Evolutionary conservation across 1,140 invertebrate genomes (phyloP).

Genomic region (Drosophila orena): DNA sequence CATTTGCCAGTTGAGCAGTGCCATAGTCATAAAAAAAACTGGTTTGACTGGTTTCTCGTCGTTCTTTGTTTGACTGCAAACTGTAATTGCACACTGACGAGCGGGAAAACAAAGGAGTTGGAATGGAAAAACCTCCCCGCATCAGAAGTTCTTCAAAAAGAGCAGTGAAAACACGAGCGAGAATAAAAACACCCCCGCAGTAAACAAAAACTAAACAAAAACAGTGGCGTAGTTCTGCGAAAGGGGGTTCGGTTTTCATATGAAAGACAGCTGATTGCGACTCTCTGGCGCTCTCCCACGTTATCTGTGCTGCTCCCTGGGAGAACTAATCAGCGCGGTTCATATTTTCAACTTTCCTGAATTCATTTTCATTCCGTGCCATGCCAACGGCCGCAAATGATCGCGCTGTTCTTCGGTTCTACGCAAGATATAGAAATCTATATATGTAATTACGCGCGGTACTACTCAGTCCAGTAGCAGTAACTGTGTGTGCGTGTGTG

Average conservation of each 20-base stretch:
- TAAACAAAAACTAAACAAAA: slow-evolving; percentile 4
- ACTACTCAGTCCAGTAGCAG: slow-evolving; percentile 26
- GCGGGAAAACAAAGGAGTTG: slow-evolving; percentile 25
- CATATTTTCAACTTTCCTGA: slow-evolving; percentile 42
- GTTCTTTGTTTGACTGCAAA: slow-evolving; percentile 31
- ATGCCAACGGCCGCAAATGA: slow-evolving; percentile 54
- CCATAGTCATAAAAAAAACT: slow-evolving; percentile 28
- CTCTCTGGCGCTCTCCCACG: neutral
- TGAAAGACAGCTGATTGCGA: slow-evolving; percentile 23
- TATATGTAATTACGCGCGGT: slow-evolving; percentile 62
- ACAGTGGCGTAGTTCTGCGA: neutral
- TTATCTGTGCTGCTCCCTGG: neutral
- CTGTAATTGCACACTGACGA: slow-evolving; percentile 18
- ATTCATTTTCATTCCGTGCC: slow-evolving; percentile 38
- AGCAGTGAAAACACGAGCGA: slow-evolving; percentile 16
- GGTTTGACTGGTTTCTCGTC: slow-evolving; percentile 50
- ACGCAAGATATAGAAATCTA: slow-evolving; percentile 37
- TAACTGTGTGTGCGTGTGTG: slow-evolving; percentile 7
- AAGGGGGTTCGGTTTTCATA: neutral
- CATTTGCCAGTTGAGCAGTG: neutral
- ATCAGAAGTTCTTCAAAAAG: slow-evolving; percentile 7
- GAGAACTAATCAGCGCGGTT: slow-evolving; percentile 45
- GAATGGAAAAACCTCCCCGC: slow-evolving; percentile 12
- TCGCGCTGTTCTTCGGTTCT: slow-evolving; percentile 40
- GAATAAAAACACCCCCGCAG: slow-evolving; percentile 41